Conservation (phyloP, 2,797 vertebrate species). For the Avahi laniger region DNA sequence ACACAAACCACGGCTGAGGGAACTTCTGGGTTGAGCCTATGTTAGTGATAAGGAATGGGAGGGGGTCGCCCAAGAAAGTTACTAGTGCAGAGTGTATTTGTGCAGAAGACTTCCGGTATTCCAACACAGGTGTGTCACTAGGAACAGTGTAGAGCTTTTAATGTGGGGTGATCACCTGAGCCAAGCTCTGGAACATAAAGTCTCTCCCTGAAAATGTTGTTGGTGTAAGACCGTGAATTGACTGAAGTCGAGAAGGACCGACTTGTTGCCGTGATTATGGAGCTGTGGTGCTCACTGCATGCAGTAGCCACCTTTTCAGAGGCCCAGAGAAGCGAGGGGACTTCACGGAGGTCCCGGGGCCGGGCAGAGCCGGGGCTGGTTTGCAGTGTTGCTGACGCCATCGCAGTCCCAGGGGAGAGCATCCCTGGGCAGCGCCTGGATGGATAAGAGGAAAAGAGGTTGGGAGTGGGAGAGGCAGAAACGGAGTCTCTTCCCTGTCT, state of each 20-base stretch:
- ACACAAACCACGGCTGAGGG: background rate
- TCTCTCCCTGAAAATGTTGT: background rate
- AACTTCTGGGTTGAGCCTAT: background rate
- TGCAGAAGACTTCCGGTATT: background rate
- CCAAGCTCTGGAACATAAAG: background rate
- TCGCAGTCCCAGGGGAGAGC: background rate
- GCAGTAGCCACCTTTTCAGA: background rate
- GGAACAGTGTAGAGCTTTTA: background rate
- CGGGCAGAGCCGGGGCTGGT: background rate
- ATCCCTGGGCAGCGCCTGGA: background rate
- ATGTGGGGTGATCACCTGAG: background rate
- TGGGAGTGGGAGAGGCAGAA: background rate
- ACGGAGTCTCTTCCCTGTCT: background rate
- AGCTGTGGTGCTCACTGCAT: background rate
- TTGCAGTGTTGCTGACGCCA: rapidly evolving
- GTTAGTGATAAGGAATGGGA: background rate
- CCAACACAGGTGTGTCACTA: background rate
- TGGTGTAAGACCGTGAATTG: background rate
- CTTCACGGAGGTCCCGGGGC: background rate
- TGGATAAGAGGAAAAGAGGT: background rate
- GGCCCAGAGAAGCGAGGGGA: background rate
- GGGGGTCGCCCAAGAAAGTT: background rate
- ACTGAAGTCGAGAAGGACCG: background rate
- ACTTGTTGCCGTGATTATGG: background rate
- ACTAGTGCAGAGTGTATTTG: background rate